A percentile compares a stretch with the other conserved stretches of the same genome.
Conservation (phyloP, 2,113 vertebrate species). For the Oncorhynchus gorbuscha region DNA sequence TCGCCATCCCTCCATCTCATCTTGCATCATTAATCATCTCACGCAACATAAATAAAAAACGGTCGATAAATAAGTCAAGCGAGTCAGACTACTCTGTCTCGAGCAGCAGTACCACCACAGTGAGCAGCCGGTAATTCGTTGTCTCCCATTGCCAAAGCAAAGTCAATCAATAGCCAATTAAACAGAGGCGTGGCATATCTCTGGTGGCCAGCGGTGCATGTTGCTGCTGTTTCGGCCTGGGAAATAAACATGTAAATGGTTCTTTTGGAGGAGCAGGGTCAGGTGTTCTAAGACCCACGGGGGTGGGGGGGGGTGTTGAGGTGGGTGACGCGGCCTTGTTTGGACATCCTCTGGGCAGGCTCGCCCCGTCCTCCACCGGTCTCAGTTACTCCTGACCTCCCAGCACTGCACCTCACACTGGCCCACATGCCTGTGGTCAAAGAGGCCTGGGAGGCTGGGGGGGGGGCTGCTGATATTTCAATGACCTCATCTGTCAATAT, state of each 20-base stretch:
- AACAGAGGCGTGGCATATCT: conserved; percentile 24
- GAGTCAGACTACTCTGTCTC: neutral
- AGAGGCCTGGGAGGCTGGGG: conserved; percentile 1
- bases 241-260: conserved; percentile 67
- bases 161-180: conserved; percentile 78
- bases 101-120: conserved; percentile 10
- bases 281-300: conserved; percentile 9
- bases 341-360: conserved; percentile 10
- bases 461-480: conserved; percentile 2
- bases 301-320: neutral
- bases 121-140: conserved; percentile 56
- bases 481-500: conserved; percentile 21
- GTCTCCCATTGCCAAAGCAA: conserved; percentile 44
- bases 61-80: conserved; percentile 60
- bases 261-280: conserved; percentile 19
- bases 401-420: conserved; percentile 10
- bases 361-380: neutral
- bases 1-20: conserved; percentile 41
- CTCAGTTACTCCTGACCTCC: conserved; percentile 16
- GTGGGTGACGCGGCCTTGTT: conserved; percentile 34
- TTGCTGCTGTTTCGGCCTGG: conserved; percentile 32
- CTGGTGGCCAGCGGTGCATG: neutral
- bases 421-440: conserved; percentile 18
- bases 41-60: conserved; percentile 48
- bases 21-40: conserved; percentile 51